Evolutionary conservation across 2,797 vertebrate genomes (phyloP), one percentile per base, ranked within the genome.

Genomic region (Megalops cyprinoides): DNA sequence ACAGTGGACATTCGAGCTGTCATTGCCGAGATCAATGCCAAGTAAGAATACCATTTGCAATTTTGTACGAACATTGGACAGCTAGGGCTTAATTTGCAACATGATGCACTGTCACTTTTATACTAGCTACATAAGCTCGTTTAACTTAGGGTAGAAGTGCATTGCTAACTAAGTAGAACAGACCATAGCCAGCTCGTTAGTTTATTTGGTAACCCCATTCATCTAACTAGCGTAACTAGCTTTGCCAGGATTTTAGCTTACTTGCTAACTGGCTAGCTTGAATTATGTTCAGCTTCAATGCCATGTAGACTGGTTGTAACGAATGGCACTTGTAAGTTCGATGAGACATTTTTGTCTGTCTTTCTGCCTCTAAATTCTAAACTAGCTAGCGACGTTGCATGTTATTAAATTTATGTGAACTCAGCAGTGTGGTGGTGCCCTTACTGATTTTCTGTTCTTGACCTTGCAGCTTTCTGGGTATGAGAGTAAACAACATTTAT

Each of bases 401-500:
- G 77, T 25, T 25, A 3, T 51, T 0, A 84, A 77, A 34, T 62
- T 80, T 82, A 34, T 48, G 87, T 44, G 15, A 42, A 23, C 4
- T 6, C 28, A 67, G 18, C 7, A 2, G 10, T 58, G 37, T 58
- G 1, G 46, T 4, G 31, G 28, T 39, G 25, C 12, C 5, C 23
- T 56, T 23, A n/a, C 25, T 73, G 46, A 37, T 20, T 9, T 20
- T 58, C 20, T 74, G 28, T 15, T 15, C 39, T 46, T 79, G 15
- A 87, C 87, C 84, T 71, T 81, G 6, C 92, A 99, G 98, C 88
- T 96, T 97, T 84, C 77, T 98, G 85, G 98, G 98, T 53, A 98
- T 99, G 98, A 94, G 98, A 89, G 98, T 99, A 34, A 92, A 97
- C 92, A 99, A 99, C 82, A 95, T 99, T 60, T 99, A 99, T 44